These are phyloP conservation scores for Kradibia gibbosae DNA, from an alignment of 1,140 invertebrate genomes.

Conservation along the genomic window DNA sequence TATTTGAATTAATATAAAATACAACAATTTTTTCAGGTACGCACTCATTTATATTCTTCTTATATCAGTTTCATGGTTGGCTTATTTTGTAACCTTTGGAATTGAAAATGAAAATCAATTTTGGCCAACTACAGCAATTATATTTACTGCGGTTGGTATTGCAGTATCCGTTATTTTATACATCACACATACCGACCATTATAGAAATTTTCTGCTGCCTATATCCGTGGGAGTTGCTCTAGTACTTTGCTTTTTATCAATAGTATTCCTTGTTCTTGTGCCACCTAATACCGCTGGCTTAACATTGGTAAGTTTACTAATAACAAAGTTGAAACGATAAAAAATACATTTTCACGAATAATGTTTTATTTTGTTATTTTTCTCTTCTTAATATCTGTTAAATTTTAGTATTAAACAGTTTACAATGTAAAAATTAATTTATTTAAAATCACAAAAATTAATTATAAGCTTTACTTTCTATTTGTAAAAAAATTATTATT, in stretches of 20 bases:
- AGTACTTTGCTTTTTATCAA: conserved; percentile 78
- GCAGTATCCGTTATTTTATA: conserved; percentile 75
- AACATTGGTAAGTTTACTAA: conserved; percentile 75
- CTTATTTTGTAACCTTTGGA: conserved; percentile 73
- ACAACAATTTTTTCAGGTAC: conserved; percentile 72
- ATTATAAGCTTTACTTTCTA: no score
- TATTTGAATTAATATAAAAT: not conserved
- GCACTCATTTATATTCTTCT: conserved; percentile 76
- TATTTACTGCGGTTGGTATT: conserved; percentile 75
- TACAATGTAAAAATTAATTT: not conserved
- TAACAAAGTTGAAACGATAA: not conserved
- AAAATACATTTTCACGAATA: not conserved
- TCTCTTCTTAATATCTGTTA: not conserved
- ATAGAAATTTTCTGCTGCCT: conserved; percentile 77
- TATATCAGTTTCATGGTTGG: conserved; percentile 75
- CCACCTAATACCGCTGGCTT: conserved; percentile 75
- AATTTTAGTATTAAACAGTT: not conserved
- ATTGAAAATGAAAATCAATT: conserved; percentile 63
- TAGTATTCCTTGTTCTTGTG: conserved; percentile 76
- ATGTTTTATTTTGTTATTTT: not conserved
- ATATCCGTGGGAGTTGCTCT: conserved; percentile 79
- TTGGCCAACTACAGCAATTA: conserved; percentile 77
- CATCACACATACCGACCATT: conserved; percentile 79
- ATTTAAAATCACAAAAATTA: not conserved
- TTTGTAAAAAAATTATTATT: not conserved